phyloP scores from a whole-genome alignment of 2,797 vertebrate genomes.

The Periparus ater region DNA sequence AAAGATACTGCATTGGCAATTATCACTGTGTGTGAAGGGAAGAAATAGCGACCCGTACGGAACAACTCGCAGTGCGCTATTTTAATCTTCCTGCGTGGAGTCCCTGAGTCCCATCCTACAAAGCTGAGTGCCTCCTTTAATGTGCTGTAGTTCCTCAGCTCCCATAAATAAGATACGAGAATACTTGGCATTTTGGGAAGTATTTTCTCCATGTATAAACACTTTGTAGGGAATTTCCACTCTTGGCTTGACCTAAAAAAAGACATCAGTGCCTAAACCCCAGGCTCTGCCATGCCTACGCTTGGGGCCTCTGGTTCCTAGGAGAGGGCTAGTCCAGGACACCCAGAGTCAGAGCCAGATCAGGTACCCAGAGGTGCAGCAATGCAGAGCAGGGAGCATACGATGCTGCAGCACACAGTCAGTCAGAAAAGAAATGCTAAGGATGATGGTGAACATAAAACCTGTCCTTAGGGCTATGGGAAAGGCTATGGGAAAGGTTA shows the following conservation, averaged over 20 bases:
- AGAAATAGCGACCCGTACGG: neutral
- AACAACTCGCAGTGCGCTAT: neutral
- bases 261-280: neutral
- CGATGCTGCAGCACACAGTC: neutral
- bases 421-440: neutral
- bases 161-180: neutral
- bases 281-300: neutral
- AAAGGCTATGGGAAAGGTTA: neutral
- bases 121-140: neutral
- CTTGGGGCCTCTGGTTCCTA: neutral
- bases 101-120: neutral
- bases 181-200: neutral
- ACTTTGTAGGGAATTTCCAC: neutral
- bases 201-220: neutral
- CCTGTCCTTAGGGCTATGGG: neutral
- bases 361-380: neutral
- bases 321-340: neutral
- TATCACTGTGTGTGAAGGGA: neutral
- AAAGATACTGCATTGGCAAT: conserved; percentile 10
- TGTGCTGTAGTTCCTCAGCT: neutral
- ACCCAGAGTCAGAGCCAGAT: neutral
- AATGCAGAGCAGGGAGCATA: neutral
- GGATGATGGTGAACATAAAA: neutral
- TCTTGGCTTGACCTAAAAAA: neutral
- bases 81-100: neutral